These are phyloP conservation scores for Monomorium pharaonis DNA, from an alignment of 1,140 invertebrate genomes.

Conservation along the genomic window DNA sequence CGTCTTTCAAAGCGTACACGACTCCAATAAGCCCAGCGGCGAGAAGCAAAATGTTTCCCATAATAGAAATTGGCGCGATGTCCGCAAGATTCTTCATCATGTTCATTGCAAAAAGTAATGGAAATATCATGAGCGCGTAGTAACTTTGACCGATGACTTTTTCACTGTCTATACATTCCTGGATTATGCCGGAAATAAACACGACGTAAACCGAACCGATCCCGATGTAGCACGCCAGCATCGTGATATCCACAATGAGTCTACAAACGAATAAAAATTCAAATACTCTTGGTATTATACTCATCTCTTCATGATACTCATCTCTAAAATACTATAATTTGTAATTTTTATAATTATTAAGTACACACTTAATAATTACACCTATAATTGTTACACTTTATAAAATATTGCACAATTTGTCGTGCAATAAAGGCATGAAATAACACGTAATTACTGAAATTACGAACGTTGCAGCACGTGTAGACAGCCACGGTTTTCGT, in stretches of 20 bases:
- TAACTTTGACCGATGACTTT: conserved; percentile 61
- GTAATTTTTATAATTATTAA: too few relatives aligned
- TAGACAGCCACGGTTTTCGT: conserved; percentile 58
- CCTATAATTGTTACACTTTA: background rate
- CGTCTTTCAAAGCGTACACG: conserved; percentile 71
- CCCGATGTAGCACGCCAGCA: conserved; percentile 71
- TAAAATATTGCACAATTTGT: background rate
- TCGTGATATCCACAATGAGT: conserved; percentile 61
- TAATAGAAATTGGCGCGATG: conserved; percentile 65
- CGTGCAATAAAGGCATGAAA: background rate
- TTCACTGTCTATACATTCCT: conserved; percentile 63
- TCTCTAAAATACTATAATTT: background rate
- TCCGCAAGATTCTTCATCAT: conserved; percentile 61
- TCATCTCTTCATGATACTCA: background rate
- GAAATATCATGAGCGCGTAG: conserved; percentile 71
- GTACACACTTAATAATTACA: background rate
- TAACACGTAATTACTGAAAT: conserved; percentile 32
- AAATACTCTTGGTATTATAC: background rate
- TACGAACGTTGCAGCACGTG: conserved; percentile 61
- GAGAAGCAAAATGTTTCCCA: conserved; percentile 66
- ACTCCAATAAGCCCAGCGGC: conserved; percentile 64
- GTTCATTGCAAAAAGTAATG: conserved; percentile 71
- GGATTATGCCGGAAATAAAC: conserved; percentile 68
- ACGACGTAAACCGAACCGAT: conserved; percentile 74
- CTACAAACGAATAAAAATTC: conserved; percentile 44